These are phyloP conservation scores for Mesorhabditis belari DNA, from an alignment of 2,888 invertebrate species.

Conservation along the genomic window DNA sequence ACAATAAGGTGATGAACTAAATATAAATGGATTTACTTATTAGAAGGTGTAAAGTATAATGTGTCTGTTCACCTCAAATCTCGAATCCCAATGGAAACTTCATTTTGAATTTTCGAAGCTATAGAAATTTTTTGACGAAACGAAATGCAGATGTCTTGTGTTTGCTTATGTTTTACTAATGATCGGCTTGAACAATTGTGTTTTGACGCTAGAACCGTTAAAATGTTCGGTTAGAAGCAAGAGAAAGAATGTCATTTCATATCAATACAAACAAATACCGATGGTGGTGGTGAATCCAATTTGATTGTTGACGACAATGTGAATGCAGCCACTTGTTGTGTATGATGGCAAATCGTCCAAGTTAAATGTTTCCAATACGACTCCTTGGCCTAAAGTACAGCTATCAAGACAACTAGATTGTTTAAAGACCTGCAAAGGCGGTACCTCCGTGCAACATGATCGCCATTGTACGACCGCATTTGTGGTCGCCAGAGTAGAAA, in stretches of 20 bases:
- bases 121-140: too few species aligned
- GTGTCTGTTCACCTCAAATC: too few species aligned
- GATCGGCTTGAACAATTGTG: too few species aligned
- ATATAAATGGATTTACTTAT: neutral
- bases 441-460: conserved; percentile 89
- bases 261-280: conserved; percentile 67
- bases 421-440: conserved; percentile 81
- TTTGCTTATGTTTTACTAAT: too few species aligned
- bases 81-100: too few species aligned
- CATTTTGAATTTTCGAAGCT: too few species aligned
- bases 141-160: too few species aligned
- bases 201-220: too few species aligned
- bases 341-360: conserved; percentile 86
- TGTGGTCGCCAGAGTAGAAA: conserved; percentile 84
- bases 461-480: conserved; percentile 90
- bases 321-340: conserved; percentile 87
- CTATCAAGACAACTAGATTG: neutral
- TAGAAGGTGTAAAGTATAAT: neutral
- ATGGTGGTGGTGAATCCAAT: conserved; percentile 88
- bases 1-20: conserved; percentile 75
- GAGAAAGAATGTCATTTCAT: too few species aligned
- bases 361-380: conserved; percentile 92
- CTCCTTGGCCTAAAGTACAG: conserved; percentile 61
- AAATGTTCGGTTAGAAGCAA: too few species aligned
- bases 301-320: conserved; percentile 90